Evolutionary conservation across 2,113 vertebrate species (phyloP), one percentile per base, ranked within the genome.

Genomic region (Scophthalmus maximus): DNA sequence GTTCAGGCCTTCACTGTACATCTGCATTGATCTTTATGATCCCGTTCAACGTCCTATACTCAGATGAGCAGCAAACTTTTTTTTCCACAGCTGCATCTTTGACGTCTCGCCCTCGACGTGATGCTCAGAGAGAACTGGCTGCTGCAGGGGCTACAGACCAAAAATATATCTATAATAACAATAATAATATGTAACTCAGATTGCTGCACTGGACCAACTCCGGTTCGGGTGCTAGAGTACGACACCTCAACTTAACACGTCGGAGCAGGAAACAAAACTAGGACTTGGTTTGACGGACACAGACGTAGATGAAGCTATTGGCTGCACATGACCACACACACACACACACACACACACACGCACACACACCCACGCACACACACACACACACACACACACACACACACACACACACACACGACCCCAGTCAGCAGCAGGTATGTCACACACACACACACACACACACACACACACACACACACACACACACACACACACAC

Each of bases 121-220:
- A 64, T 27, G 63, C 55, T 60, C 11, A 27, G 46, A 76, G 50
- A 46, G 14, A 68, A n/a, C n/a, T n/a, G n/a, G n/a, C n/a, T n/a
- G 47, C 79, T 68, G 65, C 52, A 74, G 34, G 64, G 49, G 29
- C n/a, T n/a, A n/a, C 30, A 5, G 8, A 36, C 53, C 68, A 61
- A 67, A 88, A 64, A 44, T 9, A 40, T 27, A 32, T 3, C n/a
- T 10, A 20, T 4, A 18, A 68, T 32, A 69, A n/a, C n/a, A n/a
- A n/a, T n/a, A n/a, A n/a, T n/a, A n/a, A 56, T 5, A 61, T 71
- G 64, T 68, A 34, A 88, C 77, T 64, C 46, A 47, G 50, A 56
- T 68, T 78, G 83, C 69, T 76, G 66, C 68, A 73, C 59, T 57
- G 73, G 72, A 40, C 52, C 36, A 76, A 66, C 34, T 49, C 30